Evolutionary conservation across 1,140 invertebrate species (phyloP), one percentile per base, ranked within the genome.

Genomic region (Matsumurasca onukii): DNA sequence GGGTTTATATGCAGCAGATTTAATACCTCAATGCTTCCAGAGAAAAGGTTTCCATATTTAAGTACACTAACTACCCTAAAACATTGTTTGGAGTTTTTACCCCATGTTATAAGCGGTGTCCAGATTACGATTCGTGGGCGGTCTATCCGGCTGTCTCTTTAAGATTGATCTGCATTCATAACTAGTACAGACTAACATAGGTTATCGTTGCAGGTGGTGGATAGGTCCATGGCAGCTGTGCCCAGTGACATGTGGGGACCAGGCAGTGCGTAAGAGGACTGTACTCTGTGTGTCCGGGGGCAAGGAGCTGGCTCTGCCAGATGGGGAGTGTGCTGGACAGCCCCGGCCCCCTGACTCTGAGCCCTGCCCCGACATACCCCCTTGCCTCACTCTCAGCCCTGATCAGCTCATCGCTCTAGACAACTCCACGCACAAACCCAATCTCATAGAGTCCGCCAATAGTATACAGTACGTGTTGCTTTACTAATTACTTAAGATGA

Each of bases 161-260:
- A n/a, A n/a, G n/a, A n/a, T n/a, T n/a, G n/a, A n/a, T n/a, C n/a
- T n/a, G n/a, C n/a, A n/a, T n/a, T n/a, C n/a, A n/a, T n/a, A n/a
- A n/a, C n/a, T n/a, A n/a, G n/a, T n/a, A n/a, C n/a, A n/a, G n/a
- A n/a, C n/a, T n/a, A n/a, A n/a, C n/a, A n/a, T n/a, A n/a, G n/a
- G n/a, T n/a, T n/a, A n/a, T n/a, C 34, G 22, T 66, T 70, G 24
- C 67, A 86, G 86, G 73, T 92, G 91, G 91, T 91, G 89, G 89
- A 80, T 86, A 2, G 91, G 91, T 1, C 89, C 89, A 0, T 94
- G 92, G 92, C 89, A 92, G 74, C 85, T 89, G 70, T 94, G 92
- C 74, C 88, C 91, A 1, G 84, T 89, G 0, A 90, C 86, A 1
- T 94, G 91, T 74, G 86, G 86, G 3, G 80, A 83, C 1, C 82